These are phyloP conservation scores for Odontamblyopus lacepedii DNA, from an alignment of 2,797 vertebrate genomes.

Conservation along the genomic window DNA sequence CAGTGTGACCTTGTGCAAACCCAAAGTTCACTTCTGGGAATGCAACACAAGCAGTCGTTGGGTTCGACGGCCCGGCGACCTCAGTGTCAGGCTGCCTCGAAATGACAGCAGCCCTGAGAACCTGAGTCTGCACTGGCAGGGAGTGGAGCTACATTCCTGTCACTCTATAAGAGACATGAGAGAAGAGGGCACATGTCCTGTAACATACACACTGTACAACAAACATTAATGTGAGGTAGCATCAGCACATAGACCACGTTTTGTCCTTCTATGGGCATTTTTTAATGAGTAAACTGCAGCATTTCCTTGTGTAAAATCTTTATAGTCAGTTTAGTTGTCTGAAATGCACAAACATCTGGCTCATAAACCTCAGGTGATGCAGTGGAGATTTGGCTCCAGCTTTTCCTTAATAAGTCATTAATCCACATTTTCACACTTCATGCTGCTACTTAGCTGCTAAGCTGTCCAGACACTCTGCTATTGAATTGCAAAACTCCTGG, in stretches of 20 bases:
- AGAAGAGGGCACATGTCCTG: constrained; percentile 5
- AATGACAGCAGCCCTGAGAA: constrained; percentile 58
- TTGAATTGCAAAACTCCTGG: constrained; percentile 19
- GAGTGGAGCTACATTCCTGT: constrained; percentile 48
- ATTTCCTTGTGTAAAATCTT: constrained; percentile 56
- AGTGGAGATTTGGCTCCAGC: constrained; percentile 39
- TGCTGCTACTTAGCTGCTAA: constrained; percentile 38
- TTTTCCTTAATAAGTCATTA: constrained; percentile 58
- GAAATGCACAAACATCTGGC: constrained; percentile 67
- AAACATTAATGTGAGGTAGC: constrained; percentile 16
- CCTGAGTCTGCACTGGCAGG: constrained; percentile 49
- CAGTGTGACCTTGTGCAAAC: constrained; percentile 62
- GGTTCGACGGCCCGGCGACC: constrained; percentile 50
- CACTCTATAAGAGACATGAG: constrained; percentile 34
- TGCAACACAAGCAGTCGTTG: constrained; percentile 58
- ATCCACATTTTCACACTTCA: constrained; percentile 55
- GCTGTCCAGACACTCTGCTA: constrained; percentile 20
- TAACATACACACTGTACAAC: constrained; percentile 13
- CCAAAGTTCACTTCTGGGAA: constrained; percentile 64
- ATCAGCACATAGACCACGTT: constrained; percentile 26
- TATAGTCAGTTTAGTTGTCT: constrained; percentile 50
- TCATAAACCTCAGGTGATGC: constrained; percentile 65
- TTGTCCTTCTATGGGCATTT: not conserved
- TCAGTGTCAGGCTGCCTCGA: constrained; percentile 44
- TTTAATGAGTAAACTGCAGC: constrained; percentile 26